Base-by-base conservation (phyloP, 2,888 invertebrate species). In the Fragum fragum region DNA sequence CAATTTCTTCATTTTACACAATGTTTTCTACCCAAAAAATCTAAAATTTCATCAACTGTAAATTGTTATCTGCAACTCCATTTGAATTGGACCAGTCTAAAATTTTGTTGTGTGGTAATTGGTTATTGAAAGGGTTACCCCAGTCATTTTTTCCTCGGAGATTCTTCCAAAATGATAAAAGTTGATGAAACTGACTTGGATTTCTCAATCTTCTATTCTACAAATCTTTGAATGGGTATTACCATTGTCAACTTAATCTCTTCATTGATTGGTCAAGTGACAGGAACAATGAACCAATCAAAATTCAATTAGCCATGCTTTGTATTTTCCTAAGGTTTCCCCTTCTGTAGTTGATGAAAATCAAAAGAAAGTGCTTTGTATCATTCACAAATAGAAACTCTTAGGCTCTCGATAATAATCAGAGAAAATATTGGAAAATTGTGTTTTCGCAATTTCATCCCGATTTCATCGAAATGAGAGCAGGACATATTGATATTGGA, bases 241-340 rank as follows among this genome's bases (percentile, higher is more conserved):
- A 59, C 70, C 32, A 70, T 76, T 83, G 83, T 77, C 76, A 77
- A 63, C 57, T 5, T 77, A 79, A 83, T 83, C 79, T 68, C 29
- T 36, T 39, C 68, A 73, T 75, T 80, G 82, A 85, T 80, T 80
- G 85, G 85, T 74, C 80, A 75, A 79, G 80, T 81, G 82, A 75
- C 76, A 70, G 21, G 57, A 70, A 82, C 82, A 82, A 80, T 82
- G 78, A 79, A 73, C 85, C 85, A 85, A 85, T 85, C 85, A 85
- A 79, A 85, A 82, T 85, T 85, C 85, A 85, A 85, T 85, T 85
- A 81, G 78, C 39, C 47, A 29, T 53, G 79, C 85, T 82, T 79
- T 81, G 75, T 73, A 74, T 79, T 83, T 83, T 79, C 71, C 66
- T 66, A 74, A 77, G 77, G 74, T 69, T n/a, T 66, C 55, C 74